Evolutionary conservation across 2,113 vertebrate genomes (phyloP), one percentile per base, ranked within the genome.

Genomic region (Phyllostomus discolor): DNA sequence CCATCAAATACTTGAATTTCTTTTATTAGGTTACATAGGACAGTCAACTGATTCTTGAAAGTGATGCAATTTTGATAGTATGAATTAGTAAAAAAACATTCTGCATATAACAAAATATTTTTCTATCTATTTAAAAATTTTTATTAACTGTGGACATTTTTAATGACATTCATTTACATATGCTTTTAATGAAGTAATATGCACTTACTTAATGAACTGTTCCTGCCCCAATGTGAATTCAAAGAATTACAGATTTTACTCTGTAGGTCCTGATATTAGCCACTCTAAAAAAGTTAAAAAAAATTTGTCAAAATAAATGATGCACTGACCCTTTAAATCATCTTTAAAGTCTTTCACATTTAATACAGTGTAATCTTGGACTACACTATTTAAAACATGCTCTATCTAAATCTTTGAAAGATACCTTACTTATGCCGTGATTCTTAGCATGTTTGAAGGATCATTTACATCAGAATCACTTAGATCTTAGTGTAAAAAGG

Each of bases 321-420:
- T 76, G 52, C 43, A 70, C 1, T 38, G 73, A 89, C 16, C 38
- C 24, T 92, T 92, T 84, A 89, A 69, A 50, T 43, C 57, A 80
- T 80, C 81, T 96, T 95, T 88, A 69, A 70, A 94, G n/a, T 69
- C 79, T 76, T 92, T 95, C 43, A 94, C 35, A 28, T 84, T 96
- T 92, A 88, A 88, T 82, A 89, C 20, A 73, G 33, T 95, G 17
- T 94, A 73, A 92, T 88, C 26, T 12, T 92, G 66, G 22, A 93
- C 19, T 72, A 92, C 17, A 87, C 1, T 43, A 85, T 62, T 78
- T 94, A 85, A 95, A 96, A 88, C 15, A 94, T 78, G 38, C 72
- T 88, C 89, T 70, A 73, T 43, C n/a, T 62, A 73, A 95, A 73
- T 80, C 50, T 96, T 70, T 94, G 48, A 91, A 94, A 94, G 43